Conservation (phyloP, 2,888 invertebrate genomes). For the Agriopis marginaria region DNA sequence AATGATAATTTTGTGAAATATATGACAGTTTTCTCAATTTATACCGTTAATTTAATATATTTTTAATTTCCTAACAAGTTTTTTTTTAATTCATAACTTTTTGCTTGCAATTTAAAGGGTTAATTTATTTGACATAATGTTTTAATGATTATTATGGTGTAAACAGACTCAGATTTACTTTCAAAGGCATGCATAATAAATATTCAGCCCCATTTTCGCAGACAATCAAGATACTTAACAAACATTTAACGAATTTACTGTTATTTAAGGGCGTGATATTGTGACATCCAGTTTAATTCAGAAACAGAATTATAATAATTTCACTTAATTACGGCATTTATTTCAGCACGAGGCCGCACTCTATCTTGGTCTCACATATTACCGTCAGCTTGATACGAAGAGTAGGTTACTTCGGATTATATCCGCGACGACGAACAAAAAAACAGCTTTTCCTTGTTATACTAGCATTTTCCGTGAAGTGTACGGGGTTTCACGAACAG, state of each 20-base stretch:
- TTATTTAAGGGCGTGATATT: constrained; percentile 72
- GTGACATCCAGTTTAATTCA: constrained; percentile 79
- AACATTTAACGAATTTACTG: constrained; percentile 65
- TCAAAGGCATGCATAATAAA: constrained; percentile 44
- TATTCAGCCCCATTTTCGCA: constrained; percentile 54
- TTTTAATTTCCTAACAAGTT: too few species aligned
- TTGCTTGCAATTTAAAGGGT: too few species aligned
- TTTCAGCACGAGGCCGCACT: constrained; percentile 72
- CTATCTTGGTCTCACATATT: constrained; percentile 68
- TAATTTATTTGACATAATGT: not conserved
- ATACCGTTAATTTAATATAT: too few species aligned
- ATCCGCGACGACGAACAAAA: constrained; percentile 69
- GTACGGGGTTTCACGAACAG: not conserved
- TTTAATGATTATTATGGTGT: not conserved
- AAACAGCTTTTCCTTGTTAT: constrained; percentile 73
- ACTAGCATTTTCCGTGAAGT: constrained; percentile 49
- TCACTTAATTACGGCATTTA: constrained; percentile 84
- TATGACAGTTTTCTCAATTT: too few species aligned
- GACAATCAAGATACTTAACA: constrained; percentile 57
- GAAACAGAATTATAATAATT: constrained; percentile 83
- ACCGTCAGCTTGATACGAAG: constrained; percentile 55
- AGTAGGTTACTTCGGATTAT: constrained; percentile 52
- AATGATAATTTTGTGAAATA: too few species aligned
- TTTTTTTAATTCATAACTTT: too few species aligned
- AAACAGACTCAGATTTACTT: constrained; percentile 3